Evolutionary conservation across 37 sponge, comb jelly and placozoan genomes (phyloP).

Genomic region (Chondrosia reniformis): DNA sequence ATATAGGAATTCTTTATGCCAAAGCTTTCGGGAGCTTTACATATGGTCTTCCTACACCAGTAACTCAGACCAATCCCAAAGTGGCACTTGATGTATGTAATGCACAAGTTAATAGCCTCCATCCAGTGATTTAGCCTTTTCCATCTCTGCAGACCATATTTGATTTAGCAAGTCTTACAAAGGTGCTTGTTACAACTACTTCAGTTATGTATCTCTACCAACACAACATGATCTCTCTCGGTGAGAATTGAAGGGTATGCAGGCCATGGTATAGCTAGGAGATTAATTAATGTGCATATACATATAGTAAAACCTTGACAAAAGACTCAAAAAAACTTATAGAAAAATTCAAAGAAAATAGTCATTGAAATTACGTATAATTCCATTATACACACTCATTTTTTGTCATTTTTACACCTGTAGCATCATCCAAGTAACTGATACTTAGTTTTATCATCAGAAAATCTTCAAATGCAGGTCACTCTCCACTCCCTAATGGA

Average conservation of each 20-base stretch:
- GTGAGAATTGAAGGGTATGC: constrained; percentile 1
- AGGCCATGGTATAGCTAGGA: too few species aligned
- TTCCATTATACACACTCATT: too few species aligned
- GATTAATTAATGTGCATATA: too few species aligned
- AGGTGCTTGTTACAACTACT: constrained; percentile 24
- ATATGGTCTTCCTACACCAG: constrained; percentile 17
- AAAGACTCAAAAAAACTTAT: too few species aligned
- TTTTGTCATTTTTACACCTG: too few species aligned
- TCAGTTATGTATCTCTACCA: constrained; percentile 26
- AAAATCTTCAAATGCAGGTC: too few species aligned
- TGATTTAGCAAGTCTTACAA: constrained; percentile 28
- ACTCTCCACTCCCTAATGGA: too few species aligned
- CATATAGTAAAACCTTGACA: too few species aligned
- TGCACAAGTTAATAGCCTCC: background rate
- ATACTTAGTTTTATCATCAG: too few species aligned
- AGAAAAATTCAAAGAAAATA: too few species aligned
- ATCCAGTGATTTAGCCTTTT: background rate
- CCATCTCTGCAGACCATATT: background rate
- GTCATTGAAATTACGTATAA: too few species aligned
- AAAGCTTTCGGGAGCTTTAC: constrained; percentile 10
- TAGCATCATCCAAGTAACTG: too few species aligned
- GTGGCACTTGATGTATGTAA: background rate
- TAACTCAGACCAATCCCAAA: constrained; percentile 15
- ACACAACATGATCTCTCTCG: background rate
- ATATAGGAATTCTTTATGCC: constrained; percentile 1